Conservation (phyloP, 2,797 vertebrate species). For the Melanotaenia nigrans region DNA sequence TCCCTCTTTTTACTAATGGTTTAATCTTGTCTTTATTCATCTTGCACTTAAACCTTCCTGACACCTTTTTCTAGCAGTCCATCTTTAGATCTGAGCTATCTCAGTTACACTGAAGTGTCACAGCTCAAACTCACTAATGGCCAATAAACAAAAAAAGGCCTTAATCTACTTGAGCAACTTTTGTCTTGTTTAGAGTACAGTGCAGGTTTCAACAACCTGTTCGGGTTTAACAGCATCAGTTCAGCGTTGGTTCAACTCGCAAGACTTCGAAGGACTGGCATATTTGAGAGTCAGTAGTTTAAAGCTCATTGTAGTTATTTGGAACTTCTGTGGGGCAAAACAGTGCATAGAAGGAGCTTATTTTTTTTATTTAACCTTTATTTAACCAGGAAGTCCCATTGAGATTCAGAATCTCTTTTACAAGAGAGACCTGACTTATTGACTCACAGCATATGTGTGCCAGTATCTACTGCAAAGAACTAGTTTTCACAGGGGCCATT, state of each 20-base stretch:
- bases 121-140: constrained; percentile 45
- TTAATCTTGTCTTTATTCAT: constrained; percentile 41
- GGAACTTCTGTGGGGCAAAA: not conserved
- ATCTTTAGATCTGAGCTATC: constrained; percentile 43
- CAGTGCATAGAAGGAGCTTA: not conserved
- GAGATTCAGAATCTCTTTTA: no score
- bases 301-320: not conserved
- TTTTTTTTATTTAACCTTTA: no score
- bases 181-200: constrained; percentile 64
- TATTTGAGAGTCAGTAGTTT: not conserved
- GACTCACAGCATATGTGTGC: not conserved
- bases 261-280: not conserved
- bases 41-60: constrained; percentile 37
- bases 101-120: constrained; percentile 38
- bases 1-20: constrained; percentile 21
- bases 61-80: constrained; percentile 7
- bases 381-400: no score
- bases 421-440: not conserved
- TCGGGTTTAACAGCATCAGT: not conserved
- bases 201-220: constrained; percentile 33
- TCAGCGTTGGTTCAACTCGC: not conserved
- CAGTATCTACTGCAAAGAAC: not conserved
- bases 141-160: constrained; percentile 17
- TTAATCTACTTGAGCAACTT: not conserved
- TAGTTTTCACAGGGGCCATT: not conserved